These are phyloP conservation scores for Phalera bucephala DNA, from an alignment of 2,888 invertebrate genomes.

Conservation along the genomic window DNA sequence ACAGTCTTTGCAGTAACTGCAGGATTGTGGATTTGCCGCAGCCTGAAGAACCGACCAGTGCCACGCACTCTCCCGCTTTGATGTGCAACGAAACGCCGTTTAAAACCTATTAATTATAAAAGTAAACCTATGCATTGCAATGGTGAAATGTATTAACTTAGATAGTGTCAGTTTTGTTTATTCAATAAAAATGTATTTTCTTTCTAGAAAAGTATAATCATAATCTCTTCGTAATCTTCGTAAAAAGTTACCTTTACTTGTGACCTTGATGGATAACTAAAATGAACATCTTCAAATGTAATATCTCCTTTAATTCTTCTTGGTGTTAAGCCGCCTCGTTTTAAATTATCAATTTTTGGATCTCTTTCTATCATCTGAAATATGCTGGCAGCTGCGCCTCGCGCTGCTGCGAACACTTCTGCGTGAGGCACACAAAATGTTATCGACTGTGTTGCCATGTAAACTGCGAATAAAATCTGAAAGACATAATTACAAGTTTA, in stretches of 20 bases:
- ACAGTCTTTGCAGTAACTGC: constrained; percentile 89
- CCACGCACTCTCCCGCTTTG: constrained; percentile 87
- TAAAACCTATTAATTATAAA: constrained; percentile 74
- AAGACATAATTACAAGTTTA: too few species aligned
- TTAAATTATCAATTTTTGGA: constrained; percentile 87
- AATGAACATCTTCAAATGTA: constrained; percentile 86
- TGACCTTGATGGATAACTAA: constrained; percentile 90
- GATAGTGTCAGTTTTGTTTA: too few species aligned
- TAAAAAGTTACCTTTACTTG: constrained; percentile 84
- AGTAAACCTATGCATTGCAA: too few species aligned
- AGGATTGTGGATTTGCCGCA: constrained; percentile 92
- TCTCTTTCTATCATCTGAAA: constrained; percentile 88
- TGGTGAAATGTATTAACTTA: too few species aligned
- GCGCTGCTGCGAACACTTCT: constrained; percentile 88
- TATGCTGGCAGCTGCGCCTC: constrained; percentile 88
- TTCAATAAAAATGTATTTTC: too few species aligned
- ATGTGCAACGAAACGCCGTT: constrained; percentile 86
- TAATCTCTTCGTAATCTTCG: too few species aligned
- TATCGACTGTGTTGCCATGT: constrained; percentile 90
- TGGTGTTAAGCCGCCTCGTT: constrained; percentile 83
- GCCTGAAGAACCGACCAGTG: constrained; percentile 89
- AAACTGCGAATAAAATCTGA: constrained; percentile 88
- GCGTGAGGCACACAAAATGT: constrained; percentile 89
- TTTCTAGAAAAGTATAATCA: too few species aligned
- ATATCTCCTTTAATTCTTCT: constrained; percentile 86